Conservation (phyloP, 1,140 invertebrate species). For the Micrasema longulum region DNA sequence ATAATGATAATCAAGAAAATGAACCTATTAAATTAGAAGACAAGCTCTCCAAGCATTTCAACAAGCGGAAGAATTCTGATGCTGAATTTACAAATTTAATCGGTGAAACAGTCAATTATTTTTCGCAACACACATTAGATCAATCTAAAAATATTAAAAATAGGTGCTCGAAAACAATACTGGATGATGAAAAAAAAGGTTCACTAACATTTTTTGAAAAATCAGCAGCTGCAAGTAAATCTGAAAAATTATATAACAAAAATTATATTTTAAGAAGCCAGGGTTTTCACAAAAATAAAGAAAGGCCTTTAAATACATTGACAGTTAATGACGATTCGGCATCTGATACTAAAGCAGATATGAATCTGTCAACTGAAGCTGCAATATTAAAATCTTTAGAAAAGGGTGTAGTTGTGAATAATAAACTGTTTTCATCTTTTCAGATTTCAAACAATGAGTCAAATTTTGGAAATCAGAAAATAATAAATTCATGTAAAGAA, state of each 20-base stretch:
- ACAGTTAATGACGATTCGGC: slow-evolving; percentile 63
- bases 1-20: slow-evolving; percentile 1
- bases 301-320: too few relatives aligned
- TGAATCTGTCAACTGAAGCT: slow-evolving; percentile 58
- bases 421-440: slow-evolving; percentile 68
- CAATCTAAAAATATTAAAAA: too few relatives aligned
- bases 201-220: background rate
- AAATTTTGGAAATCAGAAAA: slow-evolving; percentile 65
- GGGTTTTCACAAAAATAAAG: slow-evolving; percentile 14
- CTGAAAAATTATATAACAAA: slow-evolving; percentile 27
- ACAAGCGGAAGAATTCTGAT: too few relatives aligned
- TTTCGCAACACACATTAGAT: too few relatives aligned
- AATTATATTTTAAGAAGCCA: slow-evolving; percentile 34
- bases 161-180: too few relatives aligned
- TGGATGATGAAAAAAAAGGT: background rate
- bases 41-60: background rate
- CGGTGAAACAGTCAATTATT: too few relatives aligned
- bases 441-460: slow-evolving; percentile 67
- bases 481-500: slow-evolving; percentile 41
- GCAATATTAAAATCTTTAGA: background rate
- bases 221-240: background rate
- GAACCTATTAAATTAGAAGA: background rate
- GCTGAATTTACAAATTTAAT: too few relatives aligned
- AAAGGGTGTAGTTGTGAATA: slow-evolving; percentile 49
- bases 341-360: slow-evolving; percentile 65